These are phyloP conservation scores for Elmis aenea DNA, from an alignment of 2,888 invertebrate species.

Conservation along the genomic window DNA sequence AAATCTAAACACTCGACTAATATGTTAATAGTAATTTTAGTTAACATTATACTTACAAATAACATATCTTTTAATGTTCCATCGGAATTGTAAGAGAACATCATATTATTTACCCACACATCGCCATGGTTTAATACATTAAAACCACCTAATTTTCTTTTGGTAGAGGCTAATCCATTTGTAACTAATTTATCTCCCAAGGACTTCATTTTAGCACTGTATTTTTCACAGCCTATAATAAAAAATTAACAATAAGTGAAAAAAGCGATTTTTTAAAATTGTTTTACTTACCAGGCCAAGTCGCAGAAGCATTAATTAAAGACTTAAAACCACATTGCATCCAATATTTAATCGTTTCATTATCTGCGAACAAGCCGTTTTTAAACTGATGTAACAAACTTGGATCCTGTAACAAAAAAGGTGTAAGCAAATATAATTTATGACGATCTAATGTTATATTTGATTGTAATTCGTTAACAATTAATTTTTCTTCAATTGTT, in stretches of 20 bases:
- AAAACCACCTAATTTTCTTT: conserved; percentile 35
- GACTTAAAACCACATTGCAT: conserved; percentile 28
- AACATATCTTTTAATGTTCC: conserved; percentile 41
- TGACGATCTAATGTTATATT: no score
- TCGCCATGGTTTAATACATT: conserved; percentile 53
- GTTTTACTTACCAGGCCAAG: conserved; percentile 41
- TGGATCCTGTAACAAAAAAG: conserved; percentile 29
- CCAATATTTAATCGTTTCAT: conserved; percentile 28
- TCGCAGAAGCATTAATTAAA: conserved; percentile 42
- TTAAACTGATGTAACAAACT: conserved; percentile 28
- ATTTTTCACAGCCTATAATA: conserved; percentile 38
- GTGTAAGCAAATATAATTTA: conserved; percentile 1
- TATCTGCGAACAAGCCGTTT: conserved; percentile 31
- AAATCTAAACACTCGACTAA: no score
- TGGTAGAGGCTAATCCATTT: conserved; percentile 27
- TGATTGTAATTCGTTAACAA: no score
- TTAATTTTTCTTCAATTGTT: no score
- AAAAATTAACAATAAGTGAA: neutral
- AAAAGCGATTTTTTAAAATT: neutral
- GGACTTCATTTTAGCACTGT: conserved; percentile 43
- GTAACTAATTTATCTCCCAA: conserved; percentile 31
- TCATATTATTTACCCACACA: conserved; percentile 52
- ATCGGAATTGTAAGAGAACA: conserved; percentile 46
- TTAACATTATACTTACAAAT: conserved; percentile 39
- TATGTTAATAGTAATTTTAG: neutral